Percentiles rank a stretch among this genome's conserved stretches.
phyloP scores from a whole-genome alignment of 37 sponge, comb jelly and placozoan species.

The Halisarca cf. caerulea region DNA sequence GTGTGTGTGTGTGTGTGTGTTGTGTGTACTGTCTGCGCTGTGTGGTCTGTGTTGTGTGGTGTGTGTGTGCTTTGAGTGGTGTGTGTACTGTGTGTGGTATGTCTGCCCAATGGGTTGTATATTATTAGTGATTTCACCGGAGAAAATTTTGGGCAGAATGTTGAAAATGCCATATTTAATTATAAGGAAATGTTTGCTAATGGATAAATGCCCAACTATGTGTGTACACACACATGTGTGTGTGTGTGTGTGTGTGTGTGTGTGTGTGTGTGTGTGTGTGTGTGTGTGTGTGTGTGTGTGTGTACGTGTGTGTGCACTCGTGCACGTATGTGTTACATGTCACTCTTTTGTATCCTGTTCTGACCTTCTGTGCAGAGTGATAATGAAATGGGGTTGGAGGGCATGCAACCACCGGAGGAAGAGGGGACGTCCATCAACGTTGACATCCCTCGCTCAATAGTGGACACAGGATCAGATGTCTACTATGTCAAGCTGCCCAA shows the following conservation, averaged over 20 bases:
- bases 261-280: constrained; percentile 30
- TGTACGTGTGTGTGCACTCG: neutral
- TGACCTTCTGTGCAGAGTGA: no score
- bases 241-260: neutral
- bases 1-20: neutral
- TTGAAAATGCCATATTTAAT: no score
- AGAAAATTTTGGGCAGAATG: no score
- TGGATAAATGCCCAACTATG: neutral
- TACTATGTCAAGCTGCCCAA: constrained; percentile 91
- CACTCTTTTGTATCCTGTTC: no score
- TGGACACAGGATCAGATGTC: constrained; percentile 72
- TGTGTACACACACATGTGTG: neutral
- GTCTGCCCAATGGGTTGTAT: no score
- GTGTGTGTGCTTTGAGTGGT: neutral
- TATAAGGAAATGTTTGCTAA: neutral
- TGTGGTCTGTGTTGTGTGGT: constrained; percentile 13
- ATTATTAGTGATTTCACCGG: no score
- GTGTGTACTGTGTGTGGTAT: neutral
- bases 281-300: constrained; percentile 22
- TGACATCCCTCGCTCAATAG: constrained; percentile 79
- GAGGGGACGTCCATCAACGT: constrained; percentile 77
- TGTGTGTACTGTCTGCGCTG: constrained; percentile 81
- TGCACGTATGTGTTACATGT: neutral
- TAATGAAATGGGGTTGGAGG: neutral
- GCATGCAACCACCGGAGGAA: constrained; percentile 25